Conservation (phyloP, 1,140 invertebrate genomes). For the Cotesia glomerata region DNA sequence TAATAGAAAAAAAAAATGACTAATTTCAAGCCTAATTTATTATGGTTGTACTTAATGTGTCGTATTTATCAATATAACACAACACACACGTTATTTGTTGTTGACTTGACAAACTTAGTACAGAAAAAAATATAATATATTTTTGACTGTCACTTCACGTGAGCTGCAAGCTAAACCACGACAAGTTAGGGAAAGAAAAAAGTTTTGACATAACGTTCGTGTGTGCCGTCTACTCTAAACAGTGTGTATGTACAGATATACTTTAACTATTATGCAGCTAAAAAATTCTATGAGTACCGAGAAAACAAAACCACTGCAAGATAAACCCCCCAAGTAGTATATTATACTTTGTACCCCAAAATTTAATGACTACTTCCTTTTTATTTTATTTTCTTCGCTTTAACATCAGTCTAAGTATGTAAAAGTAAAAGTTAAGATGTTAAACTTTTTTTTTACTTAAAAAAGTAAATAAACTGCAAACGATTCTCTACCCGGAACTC, state of each 20-base stretch:
- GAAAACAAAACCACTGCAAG: constrained; percentile 1
- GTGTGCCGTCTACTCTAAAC: not conserved
- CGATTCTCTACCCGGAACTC: constrained; percentile 16
- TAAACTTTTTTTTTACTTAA: not conserved
- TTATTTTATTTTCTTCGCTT: not conserved
- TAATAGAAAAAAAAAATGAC: too few species aligned
- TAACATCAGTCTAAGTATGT: not conserved
- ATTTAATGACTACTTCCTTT: not conserved
- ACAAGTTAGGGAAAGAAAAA: not conserved
- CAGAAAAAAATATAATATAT: not conserved
- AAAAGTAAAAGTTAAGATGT: constrained; percentile 6
- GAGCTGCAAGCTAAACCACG: not conserved
- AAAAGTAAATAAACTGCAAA: constrained; percentile 7
- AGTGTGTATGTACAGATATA: not conserved
- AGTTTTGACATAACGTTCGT: not conserved
- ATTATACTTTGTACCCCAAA: not conserved
- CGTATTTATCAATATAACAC: too few species aligned
- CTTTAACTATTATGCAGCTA: too few species aligned
- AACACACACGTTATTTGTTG: too few species aligned
- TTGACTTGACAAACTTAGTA: too few species aligned
- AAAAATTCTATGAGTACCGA: not conserved
- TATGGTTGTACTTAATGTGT: too few species aligned
- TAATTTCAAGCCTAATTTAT: too few species aligned
- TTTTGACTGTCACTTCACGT: not conserved
- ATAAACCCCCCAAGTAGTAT: constrained; percentile 18